These are phyloP conservation scores for Mechanitis messenoides DNA, from an alignment of 2,888 invertebrate species.

Conservation along the genomic window DNA sequence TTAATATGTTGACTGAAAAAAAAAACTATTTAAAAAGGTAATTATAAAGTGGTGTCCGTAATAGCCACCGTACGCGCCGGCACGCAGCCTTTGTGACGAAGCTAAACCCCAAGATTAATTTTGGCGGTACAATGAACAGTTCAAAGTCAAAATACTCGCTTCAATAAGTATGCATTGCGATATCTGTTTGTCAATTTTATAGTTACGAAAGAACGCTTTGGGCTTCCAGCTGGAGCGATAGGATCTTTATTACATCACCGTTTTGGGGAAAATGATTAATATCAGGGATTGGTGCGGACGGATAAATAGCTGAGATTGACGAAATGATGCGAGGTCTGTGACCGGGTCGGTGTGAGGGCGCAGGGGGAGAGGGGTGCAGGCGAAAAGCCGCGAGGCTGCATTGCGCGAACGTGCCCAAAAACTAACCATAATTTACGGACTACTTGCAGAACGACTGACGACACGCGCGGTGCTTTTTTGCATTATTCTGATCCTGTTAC, in stretches of 20 bases:
- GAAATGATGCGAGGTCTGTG: slow-evolving; percentile 71
- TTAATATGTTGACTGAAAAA: slow-evolving; percentile 69
- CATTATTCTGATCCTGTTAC: slow-evolving; percentile 65
- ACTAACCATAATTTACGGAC: slow-evolving; percentile 77
- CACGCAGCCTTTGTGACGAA: slow-evolving; percentile 67
- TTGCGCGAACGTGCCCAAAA: slow-evolving; percentile 73
- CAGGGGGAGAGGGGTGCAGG: slow-evolving; percentile 40
- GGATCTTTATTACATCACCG: slow-evolving; percentile 61
- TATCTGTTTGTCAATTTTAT: slow-evolving; percentile 66
- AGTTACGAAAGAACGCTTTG: slow-evolving; percentile 57
- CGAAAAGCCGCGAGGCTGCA: slow-evolving; percentile 71
- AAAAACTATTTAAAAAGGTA: slow-evolving; percentile 76
- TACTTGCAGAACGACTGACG: slow-evolving; percentile 68
- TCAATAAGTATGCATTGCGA: slow-evolving; percentile 67
- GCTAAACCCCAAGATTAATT: slow-evolving; percentile 75
- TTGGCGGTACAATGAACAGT: slow-evolving; percentile 70
- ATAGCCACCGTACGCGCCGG: slow-evolving; percentile 68
- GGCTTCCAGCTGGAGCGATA: slow-evolving; percentile 56
- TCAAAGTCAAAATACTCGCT: slow-evolving; percentile 64
- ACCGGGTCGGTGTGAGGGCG: slow-evolving; percentile 49
- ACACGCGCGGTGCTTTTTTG: slow-evolving; percentile 67
- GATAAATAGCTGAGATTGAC: slow-evolving; percentile 75
- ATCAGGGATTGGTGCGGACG: slow-evolving; percentile 66
- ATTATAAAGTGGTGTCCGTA: slow-evolving; percentile 71
- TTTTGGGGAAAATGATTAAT: slow-evolving; percentile 73